Evolutionary conservation across 1,140 invertebrate species (phyloP).

Genomic region (Mizuhopecten yessoensis): DNA sequence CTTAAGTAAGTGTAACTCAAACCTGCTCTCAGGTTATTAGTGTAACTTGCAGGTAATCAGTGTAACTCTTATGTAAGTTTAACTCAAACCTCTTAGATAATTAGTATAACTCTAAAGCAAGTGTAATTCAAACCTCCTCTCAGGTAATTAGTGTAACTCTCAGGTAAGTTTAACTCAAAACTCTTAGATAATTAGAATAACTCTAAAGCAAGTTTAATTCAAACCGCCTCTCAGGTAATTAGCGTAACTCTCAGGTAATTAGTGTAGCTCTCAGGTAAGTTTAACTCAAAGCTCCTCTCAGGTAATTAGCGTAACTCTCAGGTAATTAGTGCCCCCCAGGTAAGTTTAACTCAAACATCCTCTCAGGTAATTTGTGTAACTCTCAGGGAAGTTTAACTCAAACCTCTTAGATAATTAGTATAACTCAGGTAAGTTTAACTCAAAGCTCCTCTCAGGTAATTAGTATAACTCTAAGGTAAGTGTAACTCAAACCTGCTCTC

Average conservation of each 20-base stretch:
- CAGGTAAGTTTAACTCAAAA: constrained; percentile 67
- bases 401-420: constrained; percentile 64
- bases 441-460: constrained; percentile 80
- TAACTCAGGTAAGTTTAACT: constrained; percentile 44
- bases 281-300: no score
- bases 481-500: no score
- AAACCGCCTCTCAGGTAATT: no score
- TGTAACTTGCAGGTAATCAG: constrained; percentile 77
- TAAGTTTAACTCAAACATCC: constrained; percentile 79
- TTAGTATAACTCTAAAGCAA: constrained; percentile 65
- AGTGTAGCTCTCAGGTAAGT: no score
- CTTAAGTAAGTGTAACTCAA: constrained; percentile 62
- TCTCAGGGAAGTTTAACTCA: constrained; percentile 56
- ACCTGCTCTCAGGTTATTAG: constrained; percentile 79
- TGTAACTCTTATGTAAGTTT: constrained; percentile 60
- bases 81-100: background rate
- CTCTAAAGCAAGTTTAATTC: constrained; percentile 64
- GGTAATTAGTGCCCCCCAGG: no score
- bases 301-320: no score
- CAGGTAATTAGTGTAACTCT: constrained; percentile 51
- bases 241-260: background rate
- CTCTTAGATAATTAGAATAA: no score
- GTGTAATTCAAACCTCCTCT: background rate
- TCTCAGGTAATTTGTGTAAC: no score
- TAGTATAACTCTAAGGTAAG: constrained; percentile 74